Evolutionary conservation across 2,888 invertebrate genomes (phyloP), one percentile per base, ranked within the genome.

Genomic region (Crepidodera aurea): DNA sequence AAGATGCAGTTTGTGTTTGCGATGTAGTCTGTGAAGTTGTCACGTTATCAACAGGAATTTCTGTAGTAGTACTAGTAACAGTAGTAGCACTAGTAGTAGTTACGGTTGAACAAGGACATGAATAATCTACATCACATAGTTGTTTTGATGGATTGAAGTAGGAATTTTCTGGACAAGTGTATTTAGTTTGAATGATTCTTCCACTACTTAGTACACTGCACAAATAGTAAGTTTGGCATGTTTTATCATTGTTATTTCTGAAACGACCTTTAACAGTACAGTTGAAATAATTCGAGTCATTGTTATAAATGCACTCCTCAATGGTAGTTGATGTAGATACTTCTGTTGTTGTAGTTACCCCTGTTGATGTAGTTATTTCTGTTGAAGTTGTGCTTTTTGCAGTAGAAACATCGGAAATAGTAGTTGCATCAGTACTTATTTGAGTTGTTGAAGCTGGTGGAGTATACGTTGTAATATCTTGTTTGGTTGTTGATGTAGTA

Each of bases 211-310:
- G 37, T 15, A 62, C 51, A 5, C 55, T 63, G 50, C 76, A 76
- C n/a, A 70, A 46, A 48, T 67, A 74, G 50, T 74, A 75, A 12
- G 62, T 68, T 40, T 60, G 59, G 60, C 76, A 75, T n/a, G 51
- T 67, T 15, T 10, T 72, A 53, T 84, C 84, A 1, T 76, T 61
- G 1, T 76, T 67, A 67, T 85, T 76, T 0, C 82, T 76, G 39
- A 78, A 84, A 67, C 83, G 77, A 1, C 84, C 84, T 0, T 77
- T 79, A 1, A 78, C 60, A 0, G 78, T 72, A 48, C 72, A 72
- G 34, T 6, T 42, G 50, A 70, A 70, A 16, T 63, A 63, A 16
- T 51, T 46, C 1, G 32, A 10, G 19, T 40, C 15, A 8, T 6
- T 2, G 15, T 40, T 40, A 13, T 40, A 40, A 8, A 40, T 7